Conservation (phyloP, 1,140 invertebrate genomes). For the Reticulitermes speratus region DNA sequence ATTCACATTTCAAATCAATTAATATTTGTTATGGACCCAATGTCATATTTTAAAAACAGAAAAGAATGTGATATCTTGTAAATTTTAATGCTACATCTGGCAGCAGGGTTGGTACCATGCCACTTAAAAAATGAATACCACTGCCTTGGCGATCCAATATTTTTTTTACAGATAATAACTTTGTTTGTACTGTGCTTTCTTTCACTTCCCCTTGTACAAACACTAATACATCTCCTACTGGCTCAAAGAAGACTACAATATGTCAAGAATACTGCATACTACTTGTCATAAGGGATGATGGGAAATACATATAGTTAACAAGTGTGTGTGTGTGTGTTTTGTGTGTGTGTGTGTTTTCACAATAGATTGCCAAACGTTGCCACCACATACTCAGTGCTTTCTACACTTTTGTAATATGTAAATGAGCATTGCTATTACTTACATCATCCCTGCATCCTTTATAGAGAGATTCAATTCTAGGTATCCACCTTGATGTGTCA, state of each 20-base stretch:
- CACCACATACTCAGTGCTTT: neutral
- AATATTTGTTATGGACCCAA: neutral
- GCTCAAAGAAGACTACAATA: slow-evolving; percentile 21
- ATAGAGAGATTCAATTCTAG: neutral
- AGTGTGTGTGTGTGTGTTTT: slow-evolving; percentile 1
- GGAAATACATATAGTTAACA: slow-evolving; percentile 26
- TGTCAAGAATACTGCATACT: slow-evolving; percentile 24
- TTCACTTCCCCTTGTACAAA: slow-evolving; percentile 19
- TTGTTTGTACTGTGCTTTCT: slow-evolving; percentile 25
- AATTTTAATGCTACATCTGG: slow-evolving; percentile 31
- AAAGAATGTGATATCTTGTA: neutral
- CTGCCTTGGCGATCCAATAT: slow-evolving; percentile 21
- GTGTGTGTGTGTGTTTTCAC: slow-evolving; percentile 14
- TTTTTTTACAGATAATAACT: slow-evolving; percentile 27
- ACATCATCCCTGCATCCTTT: neutral
- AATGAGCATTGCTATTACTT: slow-evolving; percentile 16
- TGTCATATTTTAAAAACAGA: slow-evolving; percentile 15
- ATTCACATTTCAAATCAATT: neutral
- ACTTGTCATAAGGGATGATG: neutral
- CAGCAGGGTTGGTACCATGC: slow-evolving; percentile 28
- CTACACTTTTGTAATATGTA: neutral
- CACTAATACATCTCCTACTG: slow-evolving; percentile 20
- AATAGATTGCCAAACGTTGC: slow-evolving; percentile 1
- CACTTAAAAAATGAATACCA: slow-evolving; percentile 3
- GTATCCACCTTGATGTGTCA: neutral